Conservation (phyloP, 2,797 vertebrate genomes). For the Phyllotis vaccarum region DNA sequence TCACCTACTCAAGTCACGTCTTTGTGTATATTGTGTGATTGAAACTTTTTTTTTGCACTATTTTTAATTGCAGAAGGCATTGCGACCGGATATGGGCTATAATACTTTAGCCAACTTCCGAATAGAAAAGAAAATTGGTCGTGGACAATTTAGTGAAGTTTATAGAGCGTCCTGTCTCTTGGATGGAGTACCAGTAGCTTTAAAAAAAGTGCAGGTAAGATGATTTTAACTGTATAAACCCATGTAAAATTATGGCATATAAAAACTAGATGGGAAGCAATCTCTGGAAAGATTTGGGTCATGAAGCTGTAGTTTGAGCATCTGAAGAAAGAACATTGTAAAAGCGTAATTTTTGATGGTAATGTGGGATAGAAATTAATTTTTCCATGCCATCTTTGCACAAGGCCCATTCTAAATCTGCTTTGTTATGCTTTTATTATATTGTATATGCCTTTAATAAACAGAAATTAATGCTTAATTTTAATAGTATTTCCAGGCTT, state of each 20-base stretch:
- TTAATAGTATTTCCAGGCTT: neutral
- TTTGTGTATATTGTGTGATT: neutral
- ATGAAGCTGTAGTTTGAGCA: neutral
- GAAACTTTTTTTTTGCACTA: conserved; percentile 68
- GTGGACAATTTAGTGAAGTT: conserved; percentile 98
- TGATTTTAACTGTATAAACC: conserved; percentile 29
- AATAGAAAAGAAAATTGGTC: conserved; percentile 98
- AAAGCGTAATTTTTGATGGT: neutral
- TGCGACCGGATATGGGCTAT: conserved; percentile 96
- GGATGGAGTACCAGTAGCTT: conserved; percentile 95
- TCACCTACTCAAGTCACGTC: neutral
- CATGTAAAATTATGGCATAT: neutral
- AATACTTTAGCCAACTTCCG: conserved; percentile 96
- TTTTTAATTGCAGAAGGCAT: conserved; percentile 91
- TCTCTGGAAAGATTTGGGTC: neutral
- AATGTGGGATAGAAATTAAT: neutral
- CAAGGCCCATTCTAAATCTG: neutral
- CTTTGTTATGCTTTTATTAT: neutral
- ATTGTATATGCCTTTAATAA: neutral
- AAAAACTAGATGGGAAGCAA: neutral
- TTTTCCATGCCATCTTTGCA: neutral
- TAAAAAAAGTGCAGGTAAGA: conserved; percentile 99
- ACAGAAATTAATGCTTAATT: neutral
- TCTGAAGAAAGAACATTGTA: neutral
- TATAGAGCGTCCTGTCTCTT: conserved; percentile 95